Evolutionary conservation across 2,113 vertebrate genomes (phyloP), one percentile per base, ranked within the genome.

Genomic region (Catharus bicknelli): DNA sequence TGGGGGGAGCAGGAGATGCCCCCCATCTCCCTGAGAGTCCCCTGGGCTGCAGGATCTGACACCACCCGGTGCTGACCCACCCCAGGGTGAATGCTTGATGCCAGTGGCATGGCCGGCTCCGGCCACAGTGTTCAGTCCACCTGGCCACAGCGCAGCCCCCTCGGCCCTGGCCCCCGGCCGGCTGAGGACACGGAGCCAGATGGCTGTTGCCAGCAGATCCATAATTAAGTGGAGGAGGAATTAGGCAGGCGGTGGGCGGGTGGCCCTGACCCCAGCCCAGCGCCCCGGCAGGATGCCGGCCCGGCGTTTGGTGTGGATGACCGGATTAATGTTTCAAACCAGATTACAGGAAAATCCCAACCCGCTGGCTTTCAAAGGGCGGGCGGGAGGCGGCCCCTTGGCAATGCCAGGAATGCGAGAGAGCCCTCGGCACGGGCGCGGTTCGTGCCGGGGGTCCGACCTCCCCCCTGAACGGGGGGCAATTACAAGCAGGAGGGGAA

Each of bases 321-420:
- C 79, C 48, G 58, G 91, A 86, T 96, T 90, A 96, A 86, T 19
- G 90, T 86, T 89, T 90, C 89, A 76, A 93, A 90, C 86, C 95
- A 74, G 94, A 95, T 89, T 94, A 94, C 16, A 16, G 25, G 76
- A 83, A 95, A 94, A 96, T 91, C 91, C 87, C 85, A 34, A n/a
- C 36, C 89, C 34, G 10, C 7, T 79, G 94, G 51, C 85, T 95
- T 93, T 91, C 95, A 90, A 94, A 83, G 87, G 94, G 80, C 91
- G 34, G 73, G 34, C 7, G 8, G 81, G 88, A 89, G 76, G 84
- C 17, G 51, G 89, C 93, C 84, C 76, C 95, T 88, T 90, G 94
- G 94, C 93, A 95, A 96, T 94, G 95, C 69, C 83, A 96, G 83
- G 95, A 96, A 97, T 95, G 95, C 48, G 2, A 66, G 26, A 84